Evolutionary conservation across 2,113 vertebrate species (phyloP), one percentile per base, ranked within the genome.

Genomic region (Osmerus mordax): DNA sequence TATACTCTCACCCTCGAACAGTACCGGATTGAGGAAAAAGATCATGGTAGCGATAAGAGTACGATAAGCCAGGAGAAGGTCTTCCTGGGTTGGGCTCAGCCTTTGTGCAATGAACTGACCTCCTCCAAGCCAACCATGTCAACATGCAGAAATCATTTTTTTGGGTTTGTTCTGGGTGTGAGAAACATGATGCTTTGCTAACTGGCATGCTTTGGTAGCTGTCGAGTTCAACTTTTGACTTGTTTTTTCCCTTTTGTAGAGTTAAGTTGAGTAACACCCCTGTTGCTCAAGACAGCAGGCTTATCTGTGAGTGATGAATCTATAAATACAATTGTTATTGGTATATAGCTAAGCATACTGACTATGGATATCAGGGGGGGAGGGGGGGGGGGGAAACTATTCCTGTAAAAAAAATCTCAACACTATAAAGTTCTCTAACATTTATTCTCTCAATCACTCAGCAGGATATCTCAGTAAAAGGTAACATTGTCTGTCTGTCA

Each of bases 71-170:
- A 69, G 78, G 83, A 82, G 78, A 80, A 73, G 21, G 75, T 83
- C 74, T 69, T 36, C 74, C 61, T 76, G 76, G 74, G 80, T 87
- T 86, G 75, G 88, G 84, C 83, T 88, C 87, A 89, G 91, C 90
- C 91, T 92, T 93, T 89, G 89, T 91, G 91, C 85, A 84, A 91
- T 88, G 88, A 88, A 84, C 87, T 85, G 86, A 83, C 83, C 84
- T 82, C 76, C 79, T 86, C 85, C 80, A 82, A 86, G 75, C 87
- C 75, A 79, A 82, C 84, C 29, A 84, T 83, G 82, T 90, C 83
- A 87, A 80, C 89, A 92, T 92, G 91, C 92, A 91, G 23, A 84
- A 74, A 29, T 76, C 70, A 21, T 36, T 66, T 56, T 41, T 69
- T 71, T 23, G 23, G 68, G 55, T 68, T 51, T 60, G 13, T 70